Evolutionary conservation across 1,140 invertebrate genomes (phyloP).

Genomic region (Goniozus legneri): DNA sequence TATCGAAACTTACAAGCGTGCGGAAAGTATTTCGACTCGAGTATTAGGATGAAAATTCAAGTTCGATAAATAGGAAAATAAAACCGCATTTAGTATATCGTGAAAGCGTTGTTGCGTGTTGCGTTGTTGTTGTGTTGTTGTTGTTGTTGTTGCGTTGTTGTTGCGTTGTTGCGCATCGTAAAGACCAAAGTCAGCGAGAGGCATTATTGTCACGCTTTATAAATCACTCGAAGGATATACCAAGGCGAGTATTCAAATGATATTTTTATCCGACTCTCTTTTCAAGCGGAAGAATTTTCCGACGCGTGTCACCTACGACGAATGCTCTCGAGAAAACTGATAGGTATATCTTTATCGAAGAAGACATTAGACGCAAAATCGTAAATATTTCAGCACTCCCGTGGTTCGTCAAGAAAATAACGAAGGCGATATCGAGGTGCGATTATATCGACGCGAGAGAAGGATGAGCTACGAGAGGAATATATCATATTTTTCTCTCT

Average conservation of each 20-base stretch:
- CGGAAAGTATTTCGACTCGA: slow-evolving; percentile 30
- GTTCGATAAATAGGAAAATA: slow-evolving; percentile 29
- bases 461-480: too few species aligned
- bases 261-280: slow-evolving; percentile 50
- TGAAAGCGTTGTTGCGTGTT: slow-evolving; percentile 35
- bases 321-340: slow-evolving; percentile 23
- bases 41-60: slow-evolving; percentile 29
- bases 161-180: slow-evolving; percentile 43
- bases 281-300: slow-evolving; percentile 46
- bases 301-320: slow-evolving; percentile 18
- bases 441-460: too few species aligned
- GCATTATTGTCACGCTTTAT: slow-evolving; percentile 54
- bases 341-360: slow-evolving; percentile 42
- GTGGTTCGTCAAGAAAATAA: too few species aligned
- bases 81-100: slow-evolving; percentile 39
- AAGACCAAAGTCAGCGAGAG: slow-evolving; percentile 46
- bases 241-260: slow-evolving; percentile 52
- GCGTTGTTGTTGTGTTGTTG: too few species aligned
- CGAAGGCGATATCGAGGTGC: too few species aligned
- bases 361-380: too few species aligned
- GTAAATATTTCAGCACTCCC: too few species aligned
- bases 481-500: too few species aligned
- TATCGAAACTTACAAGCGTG: too few species aligned
- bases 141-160: too few species aligned
- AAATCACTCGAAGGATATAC: slow-evolving; percentile 47